Evolutionary conservation across 2,797 vertebrate genomes (phyloP), one percentile per base, ranked within the genome.

Genomic region (Gorsachius magnificus): DNA sequence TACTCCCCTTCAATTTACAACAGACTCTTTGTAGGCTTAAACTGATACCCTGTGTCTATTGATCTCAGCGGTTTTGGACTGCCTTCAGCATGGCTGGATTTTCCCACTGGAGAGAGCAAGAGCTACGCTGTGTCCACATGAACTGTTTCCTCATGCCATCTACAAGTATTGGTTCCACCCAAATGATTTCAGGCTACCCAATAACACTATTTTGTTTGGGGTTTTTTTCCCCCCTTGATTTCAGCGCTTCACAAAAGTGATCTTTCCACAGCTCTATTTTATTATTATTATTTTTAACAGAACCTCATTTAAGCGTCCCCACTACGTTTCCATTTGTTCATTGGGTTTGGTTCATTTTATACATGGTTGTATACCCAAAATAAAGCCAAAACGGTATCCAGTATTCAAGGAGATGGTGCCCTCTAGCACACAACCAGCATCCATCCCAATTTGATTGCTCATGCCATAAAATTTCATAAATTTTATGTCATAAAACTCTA

Each of bases 381-480:
- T 41, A 92, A 94, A 82, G 14, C 69, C 54, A n/a, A 71, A 91
- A 74, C 50, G 24, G 61, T 64, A 76, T 63, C 74, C 83, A 75
- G 51, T 69, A 96, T 86, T 96, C 81, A 89, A 96, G 94, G 83
- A 95, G 83, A 91, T 91, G 90, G 90, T 96, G 94, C 95, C 94
- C 91, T 94, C 89, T 96, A 94, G 80, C 88, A 89, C 35, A 95
- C 61, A 95, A 83, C 46, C 72, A 84, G 68, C 87, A 93, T 79
- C 81, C 91, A 51, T 87, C 57, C 89, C 83, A 64, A 29, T 48
- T 48, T 2, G 38, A 93, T 72, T 63, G 82, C 54, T 94, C 48
- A 4, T 46, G 78, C 61, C 92, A 95, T 80, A 95, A 94, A 94
- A 94, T 85, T 82, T 87, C 79, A 90, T 69, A 90, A 87, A 85